Base-by-base conservation (phyloP, 1,140 invertebrate genomes). In the Caenorhabditis brenneri region DNA sequence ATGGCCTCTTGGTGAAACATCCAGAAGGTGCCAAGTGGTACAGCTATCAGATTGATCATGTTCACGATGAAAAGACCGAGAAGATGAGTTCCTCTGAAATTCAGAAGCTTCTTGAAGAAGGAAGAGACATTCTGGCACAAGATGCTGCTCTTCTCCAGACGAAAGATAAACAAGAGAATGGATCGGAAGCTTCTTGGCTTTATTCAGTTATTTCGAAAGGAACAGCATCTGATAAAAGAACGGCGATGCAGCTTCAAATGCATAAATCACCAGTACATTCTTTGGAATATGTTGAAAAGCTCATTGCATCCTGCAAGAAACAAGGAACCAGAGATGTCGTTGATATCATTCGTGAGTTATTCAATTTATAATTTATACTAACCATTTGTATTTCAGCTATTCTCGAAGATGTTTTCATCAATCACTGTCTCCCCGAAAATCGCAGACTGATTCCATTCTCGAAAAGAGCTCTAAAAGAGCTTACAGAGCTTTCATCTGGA, bases 401-500 rank as follows among this genome's bases (percentile, higher is more conserved):
- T 0, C 88, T 96, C 22, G 94, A 93, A 46, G 95, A 96, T 87
- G 91, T 97, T 0, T 94, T 97, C 88, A 86, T 95, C 9, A 92
- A 93, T 10, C 94, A 96, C 86, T 91, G 97, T 0, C 91, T 97
- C 1, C 93, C 94, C 82, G 93, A 94, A 0, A 91, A 94, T 82
- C 91, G 92, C 83, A 96, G 95, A 90, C 91, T 97, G 3, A 91
- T 93, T 42, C 92, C 92, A 31, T 96, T 97, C 90, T 92, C 94
- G 36, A 85, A 95, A 89, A 93, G 95, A 88, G 92, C 93, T 1
- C 89, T 93, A 2, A 53, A 83, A 9, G 78, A 86, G 27, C 46
- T 93, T 9, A 80, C 84, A 83, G 60, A 88, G 46, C 39, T 91
- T 12, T 84, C 91, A 78, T 85, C 91, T 88, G 90, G 91, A 79